These are phyloP conservation scores for Sceloporus undulatus DNA, from an alignment of 2,113 vertebrate species.

Conservation along the genomic window DNA sequence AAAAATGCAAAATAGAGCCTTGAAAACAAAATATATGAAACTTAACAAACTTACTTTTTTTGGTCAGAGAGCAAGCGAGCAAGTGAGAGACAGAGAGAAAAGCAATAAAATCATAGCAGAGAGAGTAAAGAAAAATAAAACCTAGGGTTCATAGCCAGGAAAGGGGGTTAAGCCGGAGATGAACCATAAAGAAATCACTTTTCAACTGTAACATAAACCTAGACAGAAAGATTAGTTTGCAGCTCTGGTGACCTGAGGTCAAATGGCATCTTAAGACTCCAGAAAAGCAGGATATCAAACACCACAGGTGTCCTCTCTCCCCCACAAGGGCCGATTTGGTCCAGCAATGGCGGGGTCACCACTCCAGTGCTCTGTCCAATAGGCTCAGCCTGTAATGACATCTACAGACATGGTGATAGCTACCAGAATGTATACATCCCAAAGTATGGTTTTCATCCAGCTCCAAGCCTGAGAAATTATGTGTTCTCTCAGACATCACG, in stretches of 20 bases:
- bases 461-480: constrained; percentile 1
- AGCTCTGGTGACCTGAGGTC: constrained; percentile 28
- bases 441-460: constrained; percentile 6
- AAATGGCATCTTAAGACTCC: constrained; percentile 34
- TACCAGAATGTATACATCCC: not conserved
- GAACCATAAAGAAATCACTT: constrained; percentile 36
- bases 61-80: not conserved
- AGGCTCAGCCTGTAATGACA: constrained; percentile 17
- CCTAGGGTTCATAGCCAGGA: constrained; percentile 11
- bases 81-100: not conserved
- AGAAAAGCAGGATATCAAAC: constrained; percentile 41
- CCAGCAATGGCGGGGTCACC: constrained; percentile 21
- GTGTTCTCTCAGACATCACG: not conserved
- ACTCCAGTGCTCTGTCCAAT: not conserved
- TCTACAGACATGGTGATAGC: not conserved
- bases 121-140: constrained; percentile 2
- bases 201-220: constrained; percentile 27
- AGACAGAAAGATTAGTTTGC: constrained; percentile 27
- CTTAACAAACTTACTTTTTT: not conserved
- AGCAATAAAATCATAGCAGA: constrained; percentile 17
- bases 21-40: constrained; percentile 12
- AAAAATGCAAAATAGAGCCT: not conserved
- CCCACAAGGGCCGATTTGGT: constrained; percentile 1
- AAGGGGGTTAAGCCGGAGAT: constrained; percentile 10
- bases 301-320: constrained; percentile 31